Evolutionary conservation across 1,140 invertebrate genomes (phyloP).

Genomic region (Dufourea novaeangliae): DNA sequence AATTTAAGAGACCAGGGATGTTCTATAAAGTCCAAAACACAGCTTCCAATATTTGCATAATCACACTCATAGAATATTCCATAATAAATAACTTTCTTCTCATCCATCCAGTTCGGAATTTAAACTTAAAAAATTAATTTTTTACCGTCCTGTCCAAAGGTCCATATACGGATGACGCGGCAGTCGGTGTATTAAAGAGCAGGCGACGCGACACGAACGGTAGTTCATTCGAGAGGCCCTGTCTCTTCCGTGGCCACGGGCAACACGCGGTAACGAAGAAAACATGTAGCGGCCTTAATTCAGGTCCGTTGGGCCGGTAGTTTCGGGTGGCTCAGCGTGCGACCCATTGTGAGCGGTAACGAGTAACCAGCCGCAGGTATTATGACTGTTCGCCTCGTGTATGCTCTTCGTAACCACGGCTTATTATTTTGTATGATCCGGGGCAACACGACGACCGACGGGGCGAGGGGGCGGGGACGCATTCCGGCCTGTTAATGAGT

Average conservation of each 20-base stretch:
- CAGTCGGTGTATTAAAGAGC: background rate
- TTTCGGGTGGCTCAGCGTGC: slow-evolving; percentile 56
- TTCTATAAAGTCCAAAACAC: no score
- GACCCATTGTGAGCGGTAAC: slow-evolving; percentile 50
- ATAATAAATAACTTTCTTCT: no score
- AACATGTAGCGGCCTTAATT: slow-evolving; percentile 11
- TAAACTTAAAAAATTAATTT: background rate
- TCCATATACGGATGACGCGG: background rate
- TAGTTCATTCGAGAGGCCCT: background rate
- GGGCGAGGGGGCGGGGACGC: no score
- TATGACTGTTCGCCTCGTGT: background rate
- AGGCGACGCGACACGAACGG: background rate
- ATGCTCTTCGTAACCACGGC: slow-evolving; percentile 20
- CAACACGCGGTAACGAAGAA: slow-evolving; percentile 5
- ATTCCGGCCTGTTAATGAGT: slow-evolving; percentile 21
- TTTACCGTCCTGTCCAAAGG: no score
- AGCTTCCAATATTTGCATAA: no score
- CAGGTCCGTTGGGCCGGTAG: slow-evolving; percentile 25
- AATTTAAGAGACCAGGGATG: no score
- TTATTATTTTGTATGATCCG: slow-evolving; percentile 47
- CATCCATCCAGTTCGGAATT: no score
- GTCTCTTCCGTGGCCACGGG: background rate
- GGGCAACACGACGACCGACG: background rate
- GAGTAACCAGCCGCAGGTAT: slow-evolving; percentile 47
- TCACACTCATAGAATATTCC: no score